Conservation (phyloP, 1,140 invertebrate species). For the Sipha flava region DNA sequence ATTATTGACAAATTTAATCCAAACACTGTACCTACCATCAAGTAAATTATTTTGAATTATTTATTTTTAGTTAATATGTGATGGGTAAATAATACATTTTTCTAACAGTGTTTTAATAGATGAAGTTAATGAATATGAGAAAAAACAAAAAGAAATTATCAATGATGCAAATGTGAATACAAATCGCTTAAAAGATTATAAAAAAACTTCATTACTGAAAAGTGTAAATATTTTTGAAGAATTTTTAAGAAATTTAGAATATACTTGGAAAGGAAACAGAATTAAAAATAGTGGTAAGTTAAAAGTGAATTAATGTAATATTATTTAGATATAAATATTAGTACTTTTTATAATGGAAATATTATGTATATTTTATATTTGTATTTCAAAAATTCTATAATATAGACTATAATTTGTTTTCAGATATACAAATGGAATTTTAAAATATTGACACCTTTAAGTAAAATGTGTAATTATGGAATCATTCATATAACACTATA, state of each 20-base stretch:
- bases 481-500: too few species aligned
- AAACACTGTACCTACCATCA: slow-evolving; percentile 64
- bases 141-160: slow-evolving; percentile 46
- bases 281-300: slow-evolving; percentile 28
- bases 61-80: neutral
- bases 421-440: slow-evolving; percentile 26
- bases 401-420: too few species aligned
- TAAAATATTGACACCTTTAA: neutral
- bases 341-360: too few species aligned
- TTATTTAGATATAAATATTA: too few species aligned
- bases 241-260: slow-evolving; percentile 57
- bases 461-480: neutral
- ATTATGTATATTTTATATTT: too few species aligned
- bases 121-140: slow-evolving; percentile 58
- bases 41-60: slow-evolving; percentile 42
- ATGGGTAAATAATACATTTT: slow-evolving; percentile 8
- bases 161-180: slow-evolving; percentile 41
- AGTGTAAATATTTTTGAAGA: slow-evolving; percentile 61
- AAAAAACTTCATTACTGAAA: slow-evolving; percentile 65
- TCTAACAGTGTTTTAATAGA: slow-evolving; percentile 47
- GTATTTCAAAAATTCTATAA: too few species aligned
- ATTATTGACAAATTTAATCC: slow-evolving; percentile 67
- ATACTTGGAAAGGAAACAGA: slow-evolving; percentile 36
- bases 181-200: slow-evolving; percentile 56
- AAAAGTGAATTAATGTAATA: neutral